phyloP scores from a whole-genome alignment of 2,888 invertebrate genomes.

The Furcula furcula region DNA sequence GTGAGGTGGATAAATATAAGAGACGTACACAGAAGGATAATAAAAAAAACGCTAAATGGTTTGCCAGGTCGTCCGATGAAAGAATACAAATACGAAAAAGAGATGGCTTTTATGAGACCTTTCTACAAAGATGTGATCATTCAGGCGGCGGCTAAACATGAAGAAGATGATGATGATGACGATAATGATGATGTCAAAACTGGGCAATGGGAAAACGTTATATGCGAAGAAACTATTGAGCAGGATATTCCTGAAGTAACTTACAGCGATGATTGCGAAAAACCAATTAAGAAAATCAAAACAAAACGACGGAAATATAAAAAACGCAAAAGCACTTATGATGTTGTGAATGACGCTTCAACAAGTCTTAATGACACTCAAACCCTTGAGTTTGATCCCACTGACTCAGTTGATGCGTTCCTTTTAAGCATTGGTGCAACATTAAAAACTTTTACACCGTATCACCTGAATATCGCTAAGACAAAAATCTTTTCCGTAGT shows the following conservation, averaged over 20 bases:
- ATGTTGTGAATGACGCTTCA: slow-evolving; percentile 32
- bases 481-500: slow-evolving; percentile 72
- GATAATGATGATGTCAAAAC: slow-evolving; percentile 24
- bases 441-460: slow-evolving; percentile 65
- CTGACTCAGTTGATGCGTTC: slow-evolving; percentile 69
- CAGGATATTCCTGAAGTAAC: not conserved
- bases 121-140: slow-evolving; percentile 58
- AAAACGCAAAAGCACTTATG: slow-evolving; percentile 11
- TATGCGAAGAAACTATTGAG: not conserved
- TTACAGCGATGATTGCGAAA: slow-evolving; percentile 43
- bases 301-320: slow-evolving; percentile 19
- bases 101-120: slow-evolving; percentile 58
- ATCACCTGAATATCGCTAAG: slow-evolving; percentile 71
- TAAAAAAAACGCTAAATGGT: slow-evolving; percentile 44
- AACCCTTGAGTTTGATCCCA: slow-evolving; percentile 46
- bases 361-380: slow-evolving; percentile 34
- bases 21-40: slow-evolving; percentile 64
- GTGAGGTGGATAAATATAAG: slow-evolving; percentile 72
- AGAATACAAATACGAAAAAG: slow-evolving; percentile 63
- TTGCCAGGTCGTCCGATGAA: slow-evolving; percentile 31
- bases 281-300: slow-evolving; percentile 24
- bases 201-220: slow-evolving; percentile 15
- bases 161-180: slow-evolving; percentile 35
- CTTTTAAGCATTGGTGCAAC: slow-evolving; percentile 67
- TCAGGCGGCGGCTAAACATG: slow-evolving; percentile 32